A percentile compares a stretch with the other conserved stretches of the same genome.
These are phyloP conservation scores for Pristionchus maxplancki DNA, from an alignment of 2,888 invertebrate genomes.

Conservation along the genomic window DNA sequence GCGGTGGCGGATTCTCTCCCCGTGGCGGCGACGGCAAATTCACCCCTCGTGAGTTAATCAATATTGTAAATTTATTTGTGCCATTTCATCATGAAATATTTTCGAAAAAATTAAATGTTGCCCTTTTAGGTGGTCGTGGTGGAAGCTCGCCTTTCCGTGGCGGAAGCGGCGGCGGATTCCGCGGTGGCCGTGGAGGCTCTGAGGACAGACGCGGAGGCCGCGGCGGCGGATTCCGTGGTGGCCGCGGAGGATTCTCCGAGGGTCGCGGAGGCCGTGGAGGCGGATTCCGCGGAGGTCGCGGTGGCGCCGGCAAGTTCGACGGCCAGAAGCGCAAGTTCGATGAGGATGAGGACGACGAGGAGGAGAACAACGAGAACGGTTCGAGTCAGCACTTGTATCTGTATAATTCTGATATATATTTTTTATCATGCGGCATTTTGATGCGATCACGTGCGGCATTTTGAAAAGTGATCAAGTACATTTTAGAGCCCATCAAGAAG, in stretches of 20 bases:
- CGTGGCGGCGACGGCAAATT: conserved; percentile 56
- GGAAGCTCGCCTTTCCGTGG: conserved; percentile 38
- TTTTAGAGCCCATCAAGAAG: conserved; percentile 49
- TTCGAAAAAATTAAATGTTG: background rate
- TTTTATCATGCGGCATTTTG: background rate
- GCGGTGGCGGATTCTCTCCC: conserved; percentile 50
- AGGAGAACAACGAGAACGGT: conserved; percentile 56
- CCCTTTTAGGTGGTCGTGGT: conserved; percentile 40
- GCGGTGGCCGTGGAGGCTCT: conserved; percentile 46
- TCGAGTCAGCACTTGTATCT: conserved; percentile 49
- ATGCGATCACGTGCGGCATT: background rate
- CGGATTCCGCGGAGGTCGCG: conserved; percentile 52
- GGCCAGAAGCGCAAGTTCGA: conserved; percentile 60
- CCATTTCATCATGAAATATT: background rate
- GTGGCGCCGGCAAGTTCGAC: conserved; percentile 47
- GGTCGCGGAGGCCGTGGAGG: conserved; percentile 50
- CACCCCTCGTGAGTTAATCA: conserved; percentile 35
- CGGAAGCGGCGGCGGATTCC: conserved; percentile 43
- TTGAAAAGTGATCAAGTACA: background rate
- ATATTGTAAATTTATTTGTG: background rate
- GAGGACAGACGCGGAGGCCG: conserved; percentile 48
- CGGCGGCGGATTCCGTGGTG: conserved; percentile 50
- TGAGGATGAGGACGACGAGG: conserved; percentile 61
- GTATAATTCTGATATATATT: background rate
- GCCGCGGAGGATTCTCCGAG: conserved; percentile 53